phyloP scores from a whole-genome alignment of 1,140 invertebrate species.

The Caerostris darwini region DNA sequence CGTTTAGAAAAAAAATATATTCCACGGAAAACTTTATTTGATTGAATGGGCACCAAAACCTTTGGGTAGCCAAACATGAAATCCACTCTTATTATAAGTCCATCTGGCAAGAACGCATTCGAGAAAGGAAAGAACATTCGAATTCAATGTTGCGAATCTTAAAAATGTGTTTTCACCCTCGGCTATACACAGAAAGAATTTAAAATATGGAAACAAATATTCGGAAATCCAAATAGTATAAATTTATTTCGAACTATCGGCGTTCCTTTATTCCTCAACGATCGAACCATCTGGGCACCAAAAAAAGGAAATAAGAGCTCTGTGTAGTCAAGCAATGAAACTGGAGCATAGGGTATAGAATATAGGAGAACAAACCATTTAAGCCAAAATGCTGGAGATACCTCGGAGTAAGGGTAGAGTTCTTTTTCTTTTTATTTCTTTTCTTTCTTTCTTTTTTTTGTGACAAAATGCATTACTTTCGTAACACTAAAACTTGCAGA shows the following conservation, averaged over 20 bases:
- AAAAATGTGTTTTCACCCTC: background rate
- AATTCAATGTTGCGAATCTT: background rate
- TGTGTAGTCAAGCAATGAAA: slow-evolving; percentile 21
- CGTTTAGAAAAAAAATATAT: too few relatives aligned
- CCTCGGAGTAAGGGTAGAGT: slow-evolving; percentile 6
- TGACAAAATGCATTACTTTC: slow-evolving; percentile 68
- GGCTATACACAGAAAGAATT: background rate
- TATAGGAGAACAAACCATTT: slow-evolving; percentile 62
- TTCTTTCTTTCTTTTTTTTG: background rate
- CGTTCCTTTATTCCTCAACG: background rate
- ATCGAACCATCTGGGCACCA: slow-evolving; percentile 23
- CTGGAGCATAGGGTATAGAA: background rate
- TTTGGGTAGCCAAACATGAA: too few relatives aligned
- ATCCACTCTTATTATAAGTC: background rate
- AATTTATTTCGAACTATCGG: slow-evolving; percentile 18
- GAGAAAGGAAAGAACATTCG: background rate
- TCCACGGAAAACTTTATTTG: too few relatives aligned
- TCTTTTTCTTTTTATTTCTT: background rate
- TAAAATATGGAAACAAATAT: slow-evolving; percentile 25
- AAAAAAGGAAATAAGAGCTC: slow-evolving; percentile 1
- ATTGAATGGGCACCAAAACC: too few relatives aligned
- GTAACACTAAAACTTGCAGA: slow-evolving; percentile 61
- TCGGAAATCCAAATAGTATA: slow-evolving; percentile 11
- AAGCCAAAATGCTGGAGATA: slow-evolving; percentile 48
- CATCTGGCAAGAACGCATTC: background rate